Base-by-base conservation (phyloP, 2,113 vertebrate genomes). In the Phoxinus phoxinus region DNA sequence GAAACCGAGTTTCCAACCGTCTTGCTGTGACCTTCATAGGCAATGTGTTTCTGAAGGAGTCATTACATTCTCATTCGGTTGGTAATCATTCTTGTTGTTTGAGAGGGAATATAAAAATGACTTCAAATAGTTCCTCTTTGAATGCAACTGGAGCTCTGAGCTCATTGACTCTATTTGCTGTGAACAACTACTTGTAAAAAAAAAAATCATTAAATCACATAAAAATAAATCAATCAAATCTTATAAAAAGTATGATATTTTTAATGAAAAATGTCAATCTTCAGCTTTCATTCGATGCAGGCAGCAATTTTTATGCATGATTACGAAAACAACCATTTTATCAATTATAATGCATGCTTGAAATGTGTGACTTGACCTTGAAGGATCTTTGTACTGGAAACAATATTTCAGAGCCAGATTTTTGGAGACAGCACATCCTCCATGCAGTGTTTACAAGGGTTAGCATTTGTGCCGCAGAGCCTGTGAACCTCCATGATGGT, bases 11-110 rank as follows among this genome's bases (percentile, higher is more conserved):
- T 13, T 46, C 71, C 71, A 25, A 17, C 71, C 6, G n/a, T 48
- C 71, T 74, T 74, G 41, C 71, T 74, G 71, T 46, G 71, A 74
- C 71, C 71, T 74, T 74, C 41, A 74, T 46, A 44, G 71, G 71
- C 71, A 44, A 67, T 65, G 23, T 67, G 9, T 59, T 72, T 51
- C 37, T 56, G 41, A 58, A 84, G 51, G 37, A 74, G 63, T 51
- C 61, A 69, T 82, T 69, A 51, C 15, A 69, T 41, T 83, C 67
- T 73, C 81, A 59, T 73, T 56, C 67, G 27, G 51, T 17, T 37
- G n/a, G 15, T 25, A 56, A 83, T 73, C 53, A 73, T 41, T 83
- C 30, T 72, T 71, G 8, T 27, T 83, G 48, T 37, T 56, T 48
- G 46, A 67, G 27, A 72, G 63, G 17, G 46, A 82, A n/a, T n/a